Base-by-base conservation (phyloP, 2,113 vertebrate species). In the Desmodus rotundus region DNA sequence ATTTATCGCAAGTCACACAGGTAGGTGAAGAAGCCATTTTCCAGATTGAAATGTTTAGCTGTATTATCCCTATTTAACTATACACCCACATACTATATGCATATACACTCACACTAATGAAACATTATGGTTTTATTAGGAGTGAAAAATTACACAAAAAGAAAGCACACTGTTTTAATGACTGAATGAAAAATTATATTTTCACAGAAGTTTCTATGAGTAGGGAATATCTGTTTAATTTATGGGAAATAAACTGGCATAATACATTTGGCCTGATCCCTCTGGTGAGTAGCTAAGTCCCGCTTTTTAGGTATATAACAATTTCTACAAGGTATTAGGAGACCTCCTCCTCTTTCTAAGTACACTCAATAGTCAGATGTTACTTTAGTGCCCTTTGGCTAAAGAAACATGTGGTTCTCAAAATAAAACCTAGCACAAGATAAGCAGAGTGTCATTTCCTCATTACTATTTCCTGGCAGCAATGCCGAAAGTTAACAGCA, bases 1-100 rank as follows among this genome's bases (percentile, higher is more conserved):
- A 92, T 17, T 43, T 63, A 76, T 31, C 33, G 78, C 86, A 80
- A 89, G 54, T 73, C 84, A 58, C 36, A 68, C n/a, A 78, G 15
- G 2, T 52, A 86, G 77, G 22, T 87, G 33, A 0, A 68, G 11
- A 81, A 83, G 17, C 38, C 58, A 54, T 31, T 94, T 22, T 61
- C 56, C 3, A 33, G 41, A 80, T 54, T 88, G 16, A 94, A 95
- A 82, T n/a, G 41, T 31, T 50, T 93, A 90, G 31, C 74, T 83
- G 84, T 91, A 95, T 84, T 85, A 97, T 97, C 96, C 97, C 96
- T 98, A 98, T 97, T 98, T 97, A 98, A 98, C 96, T 98, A 96
- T 95, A 89, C 85, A 96, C 93, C 82, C 24, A 47, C 3, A 63
- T 7, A 56, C 38, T 31, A 36, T n/a, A 73, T 16, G 31, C 31